Evolutionary conservation across 2,888 invertebrate species (phyloP), one percentile per base, ranked within the genome.

Genomic region (Sphaeridia pumilis): DNA sequence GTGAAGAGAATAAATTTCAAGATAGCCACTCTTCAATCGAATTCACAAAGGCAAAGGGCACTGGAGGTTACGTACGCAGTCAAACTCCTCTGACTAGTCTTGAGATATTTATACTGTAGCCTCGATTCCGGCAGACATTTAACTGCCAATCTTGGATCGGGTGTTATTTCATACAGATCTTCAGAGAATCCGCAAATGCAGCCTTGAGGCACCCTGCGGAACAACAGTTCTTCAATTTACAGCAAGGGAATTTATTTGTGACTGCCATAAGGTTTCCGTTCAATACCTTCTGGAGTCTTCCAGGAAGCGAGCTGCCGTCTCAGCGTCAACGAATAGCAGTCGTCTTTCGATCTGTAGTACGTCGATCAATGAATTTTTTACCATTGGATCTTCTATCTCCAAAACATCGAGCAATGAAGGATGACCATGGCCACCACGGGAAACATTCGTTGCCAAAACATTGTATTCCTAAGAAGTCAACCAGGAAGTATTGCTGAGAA

Each of bases 341-440:
- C 87, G 76, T 45, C 75, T 75, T 72, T 94, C 93, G 47, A 88
- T 73, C 43, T 71, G 70, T 10, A 76, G 67, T 67, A 81, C 82
- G 74, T 94, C 93, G 51, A 94, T 84, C 27, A 94, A 75, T 67
- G 79, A 83, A 74, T 94, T 94, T 63, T 81, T 78, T 1, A 92
- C 80, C 14, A 87, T 78, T 0, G 84, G 78, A 73, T 90, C 82
- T 21, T 62, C 61, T 51, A 88, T 79, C 56, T 79, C 78, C 51
- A 94, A 75, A 55, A 82, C 75, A 66, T 87, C 80, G 47, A 86
- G 75, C 14, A 92, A 72, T 53, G 75, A 76, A 0, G 65, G 53
- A 67, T 28, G 44, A 3, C 7, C 41, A 22, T 21, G 24, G 5
- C 28, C 49, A 7, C 10, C 10, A 20, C 21, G 45, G 17, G 48